phyloP scores from a whole-genome alignment of 2,888 invertebrate genomes.

The Odontocolon sp. region DNA sequence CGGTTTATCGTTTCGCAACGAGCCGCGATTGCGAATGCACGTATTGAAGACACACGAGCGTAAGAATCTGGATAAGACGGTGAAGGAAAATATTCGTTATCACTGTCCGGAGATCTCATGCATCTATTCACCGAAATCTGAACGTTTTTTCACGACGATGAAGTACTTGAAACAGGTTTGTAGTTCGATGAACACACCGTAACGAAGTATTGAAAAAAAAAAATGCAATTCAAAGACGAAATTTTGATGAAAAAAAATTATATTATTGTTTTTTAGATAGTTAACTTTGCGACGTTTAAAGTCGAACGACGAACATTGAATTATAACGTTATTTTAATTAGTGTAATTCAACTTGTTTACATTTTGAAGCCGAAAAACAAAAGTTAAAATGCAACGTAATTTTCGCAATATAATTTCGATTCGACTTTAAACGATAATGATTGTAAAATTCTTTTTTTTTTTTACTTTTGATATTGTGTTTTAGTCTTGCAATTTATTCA shows the following conservation, averaged over 20 bases:
- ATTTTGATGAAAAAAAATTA: not conserved
- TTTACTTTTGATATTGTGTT: not conserved
- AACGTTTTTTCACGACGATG: slow-evolving; percentile 75
- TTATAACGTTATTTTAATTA: no score
- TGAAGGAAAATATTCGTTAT: slow-evolving; percentile 73
- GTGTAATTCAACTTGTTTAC: no score
- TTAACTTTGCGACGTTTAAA: no score
- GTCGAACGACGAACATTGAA: no score
- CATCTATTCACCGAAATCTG: slow-evolving; percentile 72
- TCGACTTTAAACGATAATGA: no score
- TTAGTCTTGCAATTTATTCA: not conserved
- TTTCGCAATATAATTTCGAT: no score
- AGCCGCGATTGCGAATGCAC: slow-evolving; percentile 76
- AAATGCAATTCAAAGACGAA: no score
- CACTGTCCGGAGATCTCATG: slow-evolving; percentile 77
- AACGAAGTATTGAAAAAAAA: not conserved
- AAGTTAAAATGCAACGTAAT: no score
- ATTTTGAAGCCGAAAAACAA: no score
- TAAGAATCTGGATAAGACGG: slow-evolving; percentile 71
- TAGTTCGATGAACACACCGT: no score
- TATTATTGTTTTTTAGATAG: no score
- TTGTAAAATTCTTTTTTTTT: not conserved
- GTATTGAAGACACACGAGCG: slow-evolving; percentile 76
- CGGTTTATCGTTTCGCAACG: slow-evolving; percentile 74
- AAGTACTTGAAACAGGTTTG: slow-evolving; percentile 80